Evolutionary conservation across 30 jellyfish, hydroid and myxozoan genomes (phyloP).

Genomic region (Phacellophora camtschatica): DNA sequence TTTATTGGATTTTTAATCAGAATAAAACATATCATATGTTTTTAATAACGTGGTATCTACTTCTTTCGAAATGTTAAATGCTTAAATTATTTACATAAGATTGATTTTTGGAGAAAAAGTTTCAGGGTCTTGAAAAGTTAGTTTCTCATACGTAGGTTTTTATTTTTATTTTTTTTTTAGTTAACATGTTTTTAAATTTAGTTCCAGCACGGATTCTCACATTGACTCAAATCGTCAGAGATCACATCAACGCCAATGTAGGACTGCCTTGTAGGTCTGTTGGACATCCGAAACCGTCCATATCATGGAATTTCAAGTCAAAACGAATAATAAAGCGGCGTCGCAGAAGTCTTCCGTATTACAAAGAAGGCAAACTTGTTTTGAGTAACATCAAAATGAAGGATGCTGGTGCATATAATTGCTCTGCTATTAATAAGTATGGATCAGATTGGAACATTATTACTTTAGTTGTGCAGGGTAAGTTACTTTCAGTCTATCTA

Average conservation of each 20-base stretch:
- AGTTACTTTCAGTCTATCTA: no score
- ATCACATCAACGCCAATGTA: slow-evolving; percentile 67
- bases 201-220: slow-evolving; percentile 95
- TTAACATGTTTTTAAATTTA: no score
- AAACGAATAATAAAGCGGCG: slow-evolving; percentile 49
- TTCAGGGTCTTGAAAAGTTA: no score
- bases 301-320: slow-evolving; percentile 62
- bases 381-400: slow-evolving; percentile 37
- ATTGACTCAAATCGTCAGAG: slow-evolving; percentile 48
- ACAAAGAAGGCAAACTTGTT: slow-evolving; percentile 70
- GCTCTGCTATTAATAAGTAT: slow-evolving; percentile 82
- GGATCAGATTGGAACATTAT: slow-evolving; percentile 94
- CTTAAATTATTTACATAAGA: no score
- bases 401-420: slow-evolving; percentile 83
- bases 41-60: no score
- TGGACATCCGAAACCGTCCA: slow-evolving; percentile 89
- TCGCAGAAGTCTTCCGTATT: slow-evolving; percentile 53
- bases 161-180: no score
- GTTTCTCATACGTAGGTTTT: no score
- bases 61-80: no score
- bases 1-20: no score
- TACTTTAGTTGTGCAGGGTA: slow-evolving; percentile 89
- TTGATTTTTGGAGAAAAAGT: no score
- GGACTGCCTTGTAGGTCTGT: slow-evolving; percentile 91
- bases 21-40: no score